Evolutionary conservation across 2,797 vertebrate species (phyloP).

Genomic region (Acanthis flammea): DNA sequence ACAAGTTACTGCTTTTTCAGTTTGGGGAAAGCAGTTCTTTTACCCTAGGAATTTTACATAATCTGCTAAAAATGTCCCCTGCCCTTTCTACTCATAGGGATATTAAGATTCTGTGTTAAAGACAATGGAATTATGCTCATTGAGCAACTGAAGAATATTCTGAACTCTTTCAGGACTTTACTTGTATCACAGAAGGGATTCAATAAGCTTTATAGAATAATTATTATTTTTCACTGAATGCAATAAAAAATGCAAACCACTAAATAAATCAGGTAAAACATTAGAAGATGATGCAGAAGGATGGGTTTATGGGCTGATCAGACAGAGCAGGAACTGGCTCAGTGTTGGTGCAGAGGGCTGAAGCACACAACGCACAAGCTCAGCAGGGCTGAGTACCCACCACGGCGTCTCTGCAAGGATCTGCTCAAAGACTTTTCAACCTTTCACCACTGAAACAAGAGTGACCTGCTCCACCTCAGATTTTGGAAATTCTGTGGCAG

Average conservation of each 20-base stretch:
- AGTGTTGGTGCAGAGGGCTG: rapidly evolving
- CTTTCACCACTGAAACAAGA: constrained; percentile 31
- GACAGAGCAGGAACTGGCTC: neutral
- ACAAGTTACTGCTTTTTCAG: neutral
- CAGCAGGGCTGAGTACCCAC: rapidly evolving
- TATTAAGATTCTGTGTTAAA: neutral
- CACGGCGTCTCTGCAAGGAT: rapidly evolving
- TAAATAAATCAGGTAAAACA: neutral
- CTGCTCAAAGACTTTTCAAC: constrained; percentile 27
- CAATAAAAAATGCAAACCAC: neutral
- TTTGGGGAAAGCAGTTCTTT: neutral
- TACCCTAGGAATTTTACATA: neutral
- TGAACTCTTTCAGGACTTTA: neutral
- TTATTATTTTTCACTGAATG: neutral
- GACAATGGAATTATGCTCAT: neutral
- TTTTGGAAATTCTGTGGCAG: constrained; percentile 43
- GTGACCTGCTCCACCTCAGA: neutral
- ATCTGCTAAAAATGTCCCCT: neutral
- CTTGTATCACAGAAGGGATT: neutral
- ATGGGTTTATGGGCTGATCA: neutral
- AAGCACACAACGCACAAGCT: neutral
- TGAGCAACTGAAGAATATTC: neutral
- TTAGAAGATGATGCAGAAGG: neutral
- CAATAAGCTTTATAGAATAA: neutral
- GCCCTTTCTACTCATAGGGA: neutral